Evolutionary conservation across 2,888 invertebrate genomes (phyloP).

Genomic region (Pecten maximus): DNA sequence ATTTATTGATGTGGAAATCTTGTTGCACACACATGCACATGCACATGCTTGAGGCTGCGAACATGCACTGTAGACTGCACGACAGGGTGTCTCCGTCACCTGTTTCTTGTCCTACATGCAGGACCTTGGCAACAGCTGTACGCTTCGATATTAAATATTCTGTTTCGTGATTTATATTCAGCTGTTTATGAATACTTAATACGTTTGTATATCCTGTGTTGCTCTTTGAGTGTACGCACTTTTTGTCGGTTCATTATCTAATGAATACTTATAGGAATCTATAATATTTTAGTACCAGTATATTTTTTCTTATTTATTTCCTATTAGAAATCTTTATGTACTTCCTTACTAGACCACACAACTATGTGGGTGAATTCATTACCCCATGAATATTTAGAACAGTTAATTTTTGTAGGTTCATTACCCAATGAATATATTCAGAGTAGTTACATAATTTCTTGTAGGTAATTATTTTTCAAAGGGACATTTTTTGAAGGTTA

Average conservation of each 20-base stretch:
- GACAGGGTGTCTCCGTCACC: not conserved
- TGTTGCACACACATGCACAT: not conserved
- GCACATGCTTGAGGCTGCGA: not conserved
- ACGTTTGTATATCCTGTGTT: not conserved
- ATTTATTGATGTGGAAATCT: not conserved
- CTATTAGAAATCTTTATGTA: not conserved
- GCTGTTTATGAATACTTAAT: constrained; percentile 1
- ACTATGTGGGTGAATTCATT: not conserved
- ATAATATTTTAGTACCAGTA: not conserved
- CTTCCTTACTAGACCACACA: not conserved
- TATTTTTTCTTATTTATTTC: not conserved
- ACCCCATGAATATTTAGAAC: not conserved
- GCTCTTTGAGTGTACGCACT: not conserved
- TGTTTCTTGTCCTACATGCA: not conserved
- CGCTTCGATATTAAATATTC: not conserved
- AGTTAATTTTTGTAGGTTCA: not conserved
- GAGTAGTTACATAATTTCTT: too few relatives aligned
- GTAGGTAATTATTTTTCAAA: too few relatives aligned
- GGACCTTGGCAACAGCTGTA: not conserved
- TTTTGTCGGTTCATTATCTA: not conserved
- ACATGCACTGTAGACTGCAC: not conserved
- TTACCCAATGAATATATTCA: not conserved
- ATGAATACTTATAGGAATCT: not conserved
- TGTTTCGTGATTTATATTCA: not conserved
- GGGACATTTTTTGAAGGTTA: too few relatives aligned